Conservation (phyloP, 2,888 invertebrate species). For the Cerastis leucographa region DNA sequence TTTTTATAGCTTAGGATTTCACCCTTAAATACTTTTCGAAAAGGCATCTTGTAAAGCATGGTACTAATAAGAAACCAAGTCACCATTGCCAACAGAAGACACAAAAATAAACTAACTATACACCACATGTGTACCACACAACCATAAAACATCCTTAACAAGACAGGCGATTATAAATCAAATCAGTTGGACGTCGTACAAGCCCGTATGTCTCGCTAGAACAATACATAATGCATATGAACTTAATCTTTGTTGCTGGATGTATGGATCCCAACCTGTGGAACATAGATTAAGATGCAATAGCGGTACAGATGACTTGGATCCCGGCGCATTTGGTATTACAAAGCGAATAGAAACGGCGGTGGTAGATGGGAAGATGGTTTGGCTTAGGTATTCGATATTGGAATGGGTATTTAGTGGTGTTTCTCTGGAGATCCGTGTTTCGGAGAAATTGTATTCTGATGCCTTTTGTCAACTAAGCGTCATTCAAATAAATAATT, state of each 20-base stretch:
- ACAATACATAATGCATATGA: slow-evolving; percentile 65
- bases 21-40: not conserved
- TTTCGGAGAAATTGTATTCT: not conserved
- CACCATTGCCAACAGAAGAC: no score
- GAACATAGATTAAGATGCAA: slow-evolving; percentile 59
- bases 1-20: not conserved
- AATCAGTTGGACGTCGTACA: slow-evolving; percentile 31
- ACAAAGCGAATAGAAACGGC: slow-evolving; percentile 17
- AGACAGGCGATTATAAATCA: slow-evolving; percentile 54
- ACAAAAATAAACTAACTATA: not conserved
- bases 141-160: slow-evolving; percentile 33
- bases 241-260: slow-evolving; percentile 60
- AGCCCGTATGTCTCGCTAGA: slow-evolving; percentile 26
- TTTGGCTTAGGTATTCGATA: not conserved
- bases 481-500: not conserved
- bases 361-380: not conserved
- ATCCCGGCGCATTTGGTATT: slow-evolving; percentile 41
- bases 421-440: not conserved
- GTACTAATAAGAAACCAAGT: no score
- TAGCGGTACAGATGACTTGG: slow-evolving; percentile 39
- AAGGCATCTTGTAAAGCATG: not conserved
- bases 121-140: not conserved
- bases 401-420: not conserved
- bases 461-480: not conserved
- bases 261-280: slow-evolving; percentile 61